Evolutionary conservation across 2,888 invertebrate species (phyloP).

Genomic region (Clistopyga incitator): DNA sequence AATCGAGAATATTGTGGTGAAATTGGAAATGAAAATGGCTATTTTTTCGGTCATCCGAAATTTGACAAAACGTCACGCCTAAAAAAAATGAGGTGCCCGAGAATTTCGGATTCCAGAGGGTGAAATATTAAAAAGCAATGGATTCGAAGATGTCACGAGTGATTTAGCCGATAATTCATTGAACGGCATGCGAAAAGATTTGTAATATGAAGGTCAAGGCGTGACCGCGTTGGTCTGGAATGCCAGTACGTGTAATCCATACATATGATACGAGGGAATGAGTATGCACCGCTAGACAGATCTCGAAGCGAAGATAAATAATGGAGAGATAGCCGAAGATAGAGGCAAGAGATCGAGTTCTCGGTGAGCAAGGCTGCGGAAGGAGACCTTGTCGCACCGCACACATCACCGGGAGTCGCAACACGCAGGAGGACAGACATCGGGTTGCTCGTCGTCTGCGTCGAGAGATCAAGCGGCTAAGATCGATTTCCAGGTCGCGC

Average conservation of each 20-base stretch:
- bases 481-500: slow-evolving; percentile 67
- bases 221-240: background rate
- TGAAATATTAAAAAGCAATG: background rate
- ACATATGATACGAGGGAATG: background rate
- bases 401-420: background rate
- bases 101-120: background rate
- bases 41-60: no score
- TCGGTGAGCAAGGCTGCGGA: slow-evolving; percentile 16
- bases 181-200: background rate
- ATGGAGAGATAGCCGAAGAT: slow-evolving; percentile 44
- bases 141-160: background rate
- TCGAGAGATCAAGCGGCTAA: slow-evolving; percentile 58
- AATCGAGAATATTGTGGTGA: no score
- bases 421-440: background rate
- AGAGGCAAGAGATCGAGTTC: background rate
- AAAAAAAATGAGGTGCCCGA: no score
- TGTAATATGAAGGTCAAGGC: background rate
- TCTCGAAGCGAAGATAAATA: slow-evolving; percentile 40
- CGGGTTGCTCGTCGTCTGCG: slow-evolving; percentile 4
- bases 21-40: no score
- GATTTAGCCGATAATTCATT: background rate
- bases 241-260: background rate
- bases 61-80: no score
- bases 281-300: slow-evolving; percentile 25
- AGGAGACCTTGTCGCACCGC: slow-evolving; percentile 3